These are phyloP conservation scores for Polydrusus tereticollis DNA, from an alignment of 2,888 invertebrate species.

Conservation along the genomic window DNA sequence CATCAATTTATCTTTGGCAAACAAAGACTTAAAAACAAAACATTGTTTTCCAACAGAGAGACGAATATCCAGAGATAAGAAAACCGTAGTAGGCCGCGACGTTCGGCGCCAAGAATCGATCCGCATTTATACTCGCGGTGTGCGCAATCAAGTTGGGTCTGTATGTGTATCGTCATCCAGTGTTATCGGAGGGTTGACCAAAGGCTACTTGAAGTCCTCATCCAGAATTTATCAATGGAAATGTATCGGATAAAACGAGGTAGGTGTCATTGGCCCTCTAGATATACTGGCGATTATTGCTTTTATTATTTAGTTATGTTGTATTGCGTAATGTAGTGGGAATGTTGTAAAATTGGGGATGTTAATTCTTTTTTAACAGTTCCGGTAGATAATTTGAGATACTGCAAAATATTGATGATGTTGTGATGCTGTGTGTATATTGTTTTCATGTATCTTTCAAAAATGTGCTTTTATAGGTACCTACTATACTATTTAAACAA, in stretches of 20 bases:
- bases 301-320: not conserved
- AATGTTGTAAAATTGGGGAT: no score
- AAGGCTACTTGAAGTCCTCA: slow-evolving; percentile 46
- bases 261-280: slow-evolving; percentile 15
- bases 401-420: no score
- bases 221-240: slow-evolving; percentile 51
- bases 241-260: slow-evolving; percentile 36
- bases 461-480: no score
- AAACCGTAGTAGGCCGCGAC: slow-evolving; percentile 28
- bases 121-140: slow-evolving; percentile 47
- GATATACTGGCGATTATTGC: slow-evolving; percentile 6
- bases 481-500: no score
- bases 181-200: slow-evolving; percentile 52
- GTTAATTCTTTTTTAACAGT: no score
- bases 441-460: no score
- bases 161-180: slow-evolving; percentile 51
- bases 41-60: slow-evolving; percentile 25
- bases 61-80: slow-evolving; percentile 35
- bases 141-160: slow-evolving; percentile 54
- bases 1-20: slow-evolving; percentile 37
- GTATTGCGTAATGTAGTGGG: not conserved
- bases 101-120: slow-evolving; percentile 43
- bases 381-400: no score
- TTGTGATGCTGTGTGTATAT: no score
- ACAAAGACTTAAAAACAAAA: slow-evolving; percentile 32